Evolutionary conservation across 2,797 vertebrate genomes (phyloP).

Genomic region (Muscicapa comitata): DNA sequence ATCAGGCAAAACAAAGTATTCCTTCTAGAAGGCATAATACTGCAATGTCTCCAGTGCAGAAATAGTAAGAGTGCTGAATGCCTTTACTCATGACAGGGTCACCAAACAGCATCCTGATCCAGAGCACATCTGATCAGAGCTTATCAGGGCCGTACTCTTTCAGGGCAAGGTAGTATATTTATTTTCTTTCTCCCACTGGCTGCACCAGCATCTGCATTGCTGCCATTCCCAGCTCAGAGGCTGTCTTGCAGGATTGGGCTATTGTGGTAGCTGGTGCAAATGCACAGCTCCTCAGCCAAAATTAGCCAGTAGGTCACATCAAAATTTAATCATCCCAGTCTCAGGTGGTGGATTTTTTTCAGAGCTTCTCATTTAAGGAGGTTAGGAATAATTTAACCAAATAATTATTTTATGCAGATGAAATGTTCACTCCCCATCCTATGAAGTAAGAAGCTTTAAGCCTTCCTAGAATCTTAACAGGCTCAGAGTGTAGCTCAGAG

Average conservation of each 20-base stretch:
- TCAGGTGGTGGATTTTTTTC: not conserved
- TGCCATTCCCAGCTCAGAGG: not conserved
- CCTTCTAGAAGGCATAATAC: not conserved
- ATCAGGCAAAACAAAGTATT: not conserved
- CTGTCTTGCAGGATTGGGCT: not conserved
- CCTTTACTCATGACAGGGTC: not conserved
- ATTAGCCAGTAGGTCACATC: not conserved
- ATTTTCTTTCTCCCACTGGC: not conserved
- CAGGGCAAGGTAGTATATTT: not conserved
- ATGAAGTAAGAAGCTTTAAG: not conserved
- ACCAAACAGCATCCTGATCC: not conserved
- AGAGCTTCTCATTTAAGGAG: not conserved
- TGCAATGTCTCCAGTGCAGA: not conserved
- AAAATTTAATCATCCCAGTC: not conserved
- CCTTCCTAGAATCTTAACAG: not conserved
- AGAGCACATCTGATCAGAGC: not conserved
- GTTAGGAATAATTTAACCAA: not conserved
- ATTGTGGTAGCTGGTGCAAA: not conserved
- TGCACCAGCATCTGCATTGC: not conserved
- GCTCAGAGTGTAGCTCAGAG: not conserved
- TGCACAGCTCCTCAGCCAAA: not conserved
- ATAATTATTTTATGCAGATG: not conserved
- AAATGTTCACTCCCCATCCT: not conserved
- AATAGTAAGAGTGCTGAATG: not conserved
- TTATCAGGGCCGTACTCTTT: not conserved